Evolutionary conservation across 1,140 invertebrate species (phyloP).

Genomic region (Pogonomyrmex californicus): DNA sequence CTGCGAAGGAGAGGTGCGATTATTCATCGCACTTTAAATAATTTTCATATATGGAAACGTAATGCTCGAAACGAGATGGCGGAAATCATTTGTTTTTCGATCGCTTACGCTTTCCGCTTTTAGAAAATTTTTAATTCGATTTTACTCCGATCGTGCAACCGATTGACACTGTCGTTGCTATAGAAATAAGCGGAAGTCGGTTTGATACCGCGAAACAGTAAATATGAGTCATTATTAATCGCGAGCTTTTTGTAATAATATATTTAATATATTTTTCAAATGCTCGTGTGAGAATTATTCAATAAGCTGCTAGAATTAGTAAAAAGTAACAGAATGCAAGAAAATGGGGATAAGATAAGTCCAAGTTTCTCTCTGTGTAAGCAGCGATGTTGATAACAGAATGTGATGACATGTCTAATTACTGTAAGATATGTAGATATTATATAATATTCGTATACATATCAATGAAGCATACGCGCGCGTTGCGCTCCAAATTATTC

Average conservation of each 20-base stretch:
- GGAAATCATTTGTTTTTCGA: not conserved
- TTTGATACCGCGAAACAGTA: not conserved
- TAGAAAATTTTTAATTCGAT: not conserved
- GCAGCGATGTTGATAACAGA: slow-evolving; percentile 24
- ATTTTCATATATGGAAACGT: not conserved
- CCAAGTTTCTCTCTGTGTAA: not conserved
- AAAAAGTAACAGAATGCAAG: not conserved
- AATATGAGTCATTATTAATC: not conserved
- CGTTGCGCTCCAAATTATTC: not conserved
- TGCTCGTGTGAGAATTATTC: not conserved
- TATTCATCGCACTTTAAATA: not conserved
- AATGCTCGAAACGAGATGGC: not conserved
- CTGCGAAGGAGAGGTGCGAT: not conserved
- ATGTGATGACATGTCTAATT: slow-evolving; percentile 20
- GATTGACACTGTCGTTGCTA: not conserved
- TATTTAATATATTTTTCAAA: not conserved
- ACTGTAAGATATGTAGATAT: not conserved
- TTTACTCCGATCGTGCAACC: not conserved
- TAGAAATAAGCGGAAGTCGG: not conserved
- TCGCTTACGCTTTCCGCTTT: not conserved
- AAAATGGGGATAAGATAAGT: slow-evolving; percentile 27
- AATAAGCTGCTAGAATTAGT: not conserved
- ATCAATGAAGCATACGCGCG: not conserved
- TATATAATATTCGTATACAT: not conserved
- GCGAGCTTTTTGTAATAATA: not conserved